These are phyloP conservation scores for Andrena flavipes DNA, from an alignment of 2,888 invertebrate species.

Conservation along the genomic window DNA sequence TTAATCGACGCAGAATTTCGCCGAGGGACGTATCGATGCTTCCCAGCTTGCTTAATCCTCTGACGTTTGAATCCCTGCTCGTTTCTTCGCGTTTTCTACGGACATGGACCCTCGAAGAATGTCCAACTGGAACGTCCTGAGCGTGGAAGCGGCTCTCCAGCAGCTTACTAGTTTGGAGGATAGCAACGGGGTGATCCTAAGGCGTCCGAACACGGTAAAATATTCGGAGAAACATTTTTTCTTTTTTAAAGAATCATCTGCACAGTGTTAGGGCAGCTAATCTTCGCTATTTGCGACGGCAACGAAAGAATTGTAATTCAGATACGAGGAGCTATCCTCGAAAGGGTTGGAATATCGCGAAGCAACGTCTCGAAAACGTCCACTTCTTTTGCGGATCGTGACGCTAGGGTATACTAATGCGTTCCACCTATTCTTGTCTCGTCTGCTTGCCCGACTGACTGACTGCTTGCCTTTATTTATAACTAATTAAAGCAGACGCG, in stretches of 20 bases:
- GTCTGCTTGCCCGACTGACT: conserved; percentile 74
- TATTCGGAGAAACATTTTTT: not conserved
- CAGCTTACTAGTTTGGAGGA: conserved; percentile 79
- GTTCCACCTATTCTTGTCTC: conserved; percentile 60
- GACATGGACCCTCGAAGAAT: conserved; percentile 82
- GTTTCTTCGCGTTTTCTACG: conserved; percentile 36
- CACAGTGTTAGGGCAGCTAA: not conserved
- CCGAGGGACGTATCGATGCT: not conserved
- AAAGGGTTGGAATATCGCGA: not conserved
- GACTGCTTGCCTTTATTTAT: conserved; percentile 80
- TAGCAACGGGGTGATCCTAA: conserved; percentile 70
- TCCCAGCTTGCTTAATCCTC: not conserved
- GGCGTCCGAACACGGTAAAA: conserved; percentile 80
- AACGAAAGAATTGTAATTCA: not conserved
- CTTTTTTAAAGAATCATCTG: not conserved
- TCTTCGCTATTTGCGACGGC: not conserved
- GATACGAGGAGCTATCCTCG: not conserved
- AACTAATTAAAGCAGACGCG: conserved; percentile 80
- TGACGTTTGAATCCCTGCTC: conserved; percentile 21
- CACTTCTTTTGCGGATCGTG: conserved; percentile 32
- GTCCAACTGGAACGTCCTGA: conserved; percentile 84
- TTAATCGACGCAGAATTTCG: not conserved
- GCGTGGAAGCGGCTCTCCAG: conserved; percentile 82
- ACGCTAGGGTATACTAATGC: conserved; percentile 42
- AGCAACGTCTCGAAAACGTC: not conserved